Evolutionary conservation across 1,140 invertebrate genomes (phyloP), one percentile per base, ranked within the genome.

Genomic region (Branchinecta lindahli): DNA sequence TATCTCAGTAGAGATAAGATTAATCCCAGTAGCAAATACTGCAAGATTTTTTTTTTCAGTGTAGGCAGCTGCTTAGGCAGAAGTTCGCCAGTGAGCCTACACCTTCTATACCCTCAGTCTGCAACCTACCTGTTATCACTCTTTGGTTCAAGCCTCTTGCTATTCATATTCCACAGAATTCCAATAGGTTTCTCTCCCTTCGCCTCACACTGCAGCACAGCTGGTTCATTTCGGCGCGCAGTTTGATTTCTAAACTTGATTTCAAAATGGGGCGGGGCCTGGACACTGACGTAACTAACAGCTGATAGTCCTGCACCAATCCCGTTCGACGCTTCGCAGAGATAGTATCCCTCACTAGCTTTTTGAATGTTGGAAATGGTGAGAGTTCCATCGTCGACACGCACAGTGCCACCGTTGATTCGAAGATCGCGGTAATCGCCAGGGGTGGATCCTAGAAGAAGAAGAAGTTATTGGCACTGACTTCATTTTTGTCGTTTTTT

Each of bases 131-230:
- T 77, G 70, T 76, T 88, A 76, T 92, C 89, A 69, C 85, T 88
- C 80, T 92, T 91, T 45, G 89, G 87, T 80, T 94, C 91, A 69
- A 94, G 80, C 68, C 91, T 85, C 78, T 93, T 92, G 79, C 91
- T 92, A 79, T 94, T 92, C 85, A 92, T 92, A 79, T 92, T 94
- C 95, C 94, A 97, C 21, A 92, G 84, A 66, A 97, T 94, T 74
- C 91, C 91, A 77, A 98, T 91, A 44, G 94, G 94, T 82, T 93
- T 94, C 80, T 97, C 94, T 69, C 95, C 94, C 76, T 91, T 90
- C n/a, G 92, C 93, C 81, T 94, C 90, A 78, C 94, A 96, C 77
- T 95, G 90, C 69, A 98, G 77, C 33, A 94, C 92, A 45, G 92
- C 89, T 45, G 92, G 91, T 79, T 96, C 91, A 20, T 90, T 91